Evolutionary conservation across 2,888 invertebrate genomes (phyloP).

Genomic region (Oxycera nigricornis): DNA sequence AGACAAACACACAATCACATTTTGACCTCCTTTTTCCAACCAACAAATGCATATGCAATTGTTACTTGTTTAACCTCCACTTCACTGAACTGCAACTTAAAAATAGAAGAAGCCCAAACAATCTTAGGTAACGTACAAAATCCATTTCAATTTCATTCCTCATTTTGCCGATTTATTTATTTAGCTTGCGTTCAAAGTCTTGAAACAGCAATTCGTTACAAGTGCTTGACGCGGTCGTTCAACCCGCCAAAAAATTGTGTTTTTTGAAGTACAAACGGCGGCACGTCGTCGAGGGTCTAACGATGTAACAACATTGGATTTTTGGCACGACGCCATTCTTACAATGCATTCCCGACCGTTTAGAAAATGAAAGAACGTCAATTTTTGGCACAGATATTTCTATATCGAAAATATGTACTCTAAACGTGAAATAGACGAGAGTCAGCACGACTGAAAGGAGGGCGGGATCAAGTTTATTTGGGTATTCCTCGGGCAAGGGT

Average conservation of each 20-base stretch:
- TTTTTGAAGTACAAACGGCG: not conserved
- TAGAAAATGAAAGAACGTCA: not conserved
- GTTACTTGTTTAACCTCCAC: too few species aligned
- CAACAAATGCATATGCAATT: too few species aligned
- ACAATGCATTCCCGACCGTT: not conserved
- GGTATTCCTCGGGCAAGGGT: not conserved
- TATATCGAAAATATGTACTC: not conserved
- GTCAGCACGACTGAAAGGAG: not conserved
- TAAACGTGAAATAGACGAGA: too few species aligned
- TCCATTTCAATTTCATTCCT: not conserved
- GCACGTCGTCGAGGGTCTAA: not conserved
- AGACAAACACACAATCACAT: too few species aligned
- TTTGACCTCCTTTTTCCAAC: too few species aligned
- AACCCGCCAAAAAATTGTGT: not conserved
- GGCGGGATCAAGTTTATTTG: slow-evolving; percentile 40
- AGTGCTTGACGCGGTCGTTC: not conserved
- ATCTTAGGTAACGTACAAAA: not conserved
- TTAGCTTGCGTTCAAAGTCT: not conserved
- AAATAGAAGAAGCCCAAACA: not conserved
- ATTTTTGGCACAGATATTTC: not conserved
- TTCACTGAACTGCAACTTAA: not conserved
- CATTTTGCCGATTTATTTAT: not conserved
- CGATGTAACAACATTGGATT: not conserved
- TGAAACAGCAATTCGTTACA: not conserved
- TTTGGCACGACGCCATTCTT: slow-evolving; percentile 12